Conservation (phyloP, 2,888 invertebrate genomes). For the Lymantria monacha region DNA sequence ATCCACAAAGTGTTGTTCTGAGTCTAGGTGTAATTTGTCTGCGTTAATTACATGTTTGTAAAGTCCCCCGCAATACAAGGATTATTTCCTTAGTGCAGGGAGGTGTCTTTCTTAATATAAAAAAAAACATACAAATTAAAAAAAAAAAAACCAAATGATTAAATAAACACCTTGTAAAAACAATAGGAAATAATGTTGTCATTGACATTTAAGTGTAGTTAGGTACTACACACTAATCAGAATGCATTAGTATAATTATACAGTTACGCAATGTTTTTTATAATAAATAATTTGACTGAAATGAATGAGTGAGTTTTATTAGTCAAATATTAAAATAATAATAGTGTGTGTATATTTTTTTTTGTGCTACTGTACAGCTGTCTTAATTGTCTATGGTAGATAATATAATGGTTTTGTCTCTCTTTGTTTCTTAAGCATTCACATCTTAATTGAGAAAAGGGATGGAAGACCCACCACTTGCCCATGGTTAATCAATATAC, state of each 20-base stretch:
- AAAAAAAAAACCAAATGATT: neutral
- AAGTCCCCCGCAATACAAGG: too few relatives aligned
- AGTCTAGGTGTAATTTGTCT: too few relatives aligned
- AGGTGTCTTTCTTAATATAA: too few relatives aligned
- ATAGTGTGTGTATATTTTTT: conserved; percentile 1
- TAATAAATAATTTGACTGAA: conserved; percentile 1
- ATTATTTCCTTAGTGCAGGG: too few relatives aligned
- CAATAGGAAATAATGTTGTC: conserved; percentile 25
- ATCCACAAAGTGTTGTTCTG: too few relatives aligned
- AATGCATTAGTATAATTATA: conserved; percentile 21
- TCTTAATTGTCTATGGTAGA: neutral
- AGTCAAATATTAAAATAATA: neutral
- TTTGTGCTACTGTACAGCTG: neutral
- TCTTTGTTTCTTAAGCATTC: too few relatives aligned
- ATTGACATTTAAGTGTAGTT: conserved; percentile 50
- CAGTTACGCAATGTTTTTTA: conserved; percentile 7
- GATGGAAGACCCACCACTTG: too few relatives aligned
- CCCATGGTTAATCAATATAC: too few relatives aligned
- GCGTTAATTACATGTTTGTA: too few relatives aligned
- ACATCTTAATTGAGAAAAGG: too few relatives aligned
- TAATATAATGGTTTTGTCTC: too few relatives aligned
- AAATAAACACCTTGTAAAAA: neutral
- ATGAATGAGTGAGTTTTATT: conserved; percentile 4
- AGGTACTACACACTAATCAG: conserved; percentile 14
- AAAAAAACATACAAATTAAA: too few relatives aligned